Evolutionary conservation across 2,113 vertebrate species (phyloP), one percentile per base, ranked within the genome.

Genomic region (Syngnathus scovelli): DNA sequence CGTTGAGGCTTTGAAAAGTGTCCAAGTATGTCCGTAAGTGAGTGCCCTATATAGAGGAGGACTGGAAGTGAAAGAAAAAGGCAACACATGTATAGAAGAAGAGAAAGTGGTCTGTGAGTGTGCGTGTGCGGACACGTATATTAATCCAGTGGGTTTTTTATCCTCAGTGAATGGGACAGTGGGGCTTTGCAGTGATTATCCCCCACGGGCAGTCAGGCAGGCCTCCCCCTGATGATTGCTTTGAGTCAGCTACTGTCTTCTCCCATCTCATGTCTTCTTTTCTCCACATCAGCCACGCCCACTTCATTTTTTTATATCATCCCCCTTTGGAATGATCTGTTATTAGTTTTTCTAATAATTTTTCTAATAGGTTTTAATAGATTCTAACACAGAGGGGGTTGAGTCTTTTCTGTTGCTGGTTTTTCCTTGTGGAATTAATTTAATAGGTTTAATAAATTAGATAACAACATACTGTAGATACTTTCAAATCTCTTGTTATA

Each of bases 141-240:
- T 88, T 89, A 89, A 89, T 89, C 83, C 79, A 72, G 78, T 70
- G 75, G 78, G 82, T 78, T 87, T 87, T 48, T 89, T 87, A 89
- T 89, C 85, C 88, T 85, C 81, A 72, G 79, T 89, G 88, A 88
- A 89, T 88, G 83, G 85, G 88, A 89, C 88, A 89, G 85, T 83
- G 82, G 75, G 71, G 82, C 85, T 89, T 89, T 89, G 79, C 86
- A 67, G 79, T 83, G 84, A 85, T 89, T 88, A 89, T 89, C 86
- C 82, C 82, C 76, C 21, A 3, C n/a, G 23, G 51, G 51, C 51
- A 54, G n/a, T 7, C 19, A 54, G 51, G 23, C 83, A 87, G 84
- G 83, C 85, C 79, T 78, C 82, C 54, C 55, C 27, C 80, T 33
- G 83, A 88, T 88, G 85, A 89, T 87, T 87, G 85, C 86, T 88